Conservation (phyloP, 2,888 invertebrate genomes). For the Cistogaster globosa region DNA sequence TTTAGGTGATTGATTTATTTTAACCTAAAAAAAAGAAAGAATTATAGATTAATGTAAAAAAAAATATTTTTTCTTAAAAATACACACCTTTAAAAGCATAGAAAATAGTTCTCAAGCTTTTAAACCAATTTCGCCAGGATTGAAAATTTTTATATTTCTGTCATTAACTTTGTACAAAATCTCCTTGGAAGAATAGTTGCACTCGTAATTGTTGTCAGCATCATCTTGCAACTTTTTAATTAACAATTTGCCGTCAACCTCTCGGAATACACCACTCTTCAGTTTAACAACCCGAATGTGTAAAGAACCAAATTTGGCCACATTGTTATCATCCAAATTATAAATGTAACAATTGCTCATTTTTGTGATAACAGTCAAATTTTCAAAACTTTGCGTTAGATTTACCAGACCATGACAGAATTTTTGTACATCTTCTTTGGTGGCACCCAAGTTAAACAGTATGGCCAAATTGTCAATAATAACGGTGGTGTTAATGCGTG, state of each 20-base stretch:
- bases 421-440: slow-evolving; percentile 77
- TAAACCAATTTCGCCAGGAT: slow-evolving; percentile 85
- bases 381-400: slow-evolving; percentile 77
- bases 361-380: slow-evolving; percentile 85
- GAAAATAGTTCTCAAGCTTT: slow-evolving; percentile 70
- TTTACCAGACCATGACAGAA: slow-evolving; percentile 78
- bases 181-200: slow-evolving; percentile 78
- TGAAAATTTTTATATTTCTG: slow-evolving; percentile 89
- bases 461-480: slow-evolving; percentile 90
- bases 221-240: slow-evolving; percentile 74
- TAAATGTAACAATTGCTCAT: slow-evolving; percentile 85
- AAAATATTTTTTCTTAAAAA: not conserved
- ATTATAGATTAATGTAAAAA: not conserved
- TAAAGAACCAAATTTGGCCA: slow-evolving; percentile 87
- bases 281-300: slow-evolving; percentile 86
- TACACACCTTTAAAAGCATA: not conserved
- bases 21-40: not conserved
- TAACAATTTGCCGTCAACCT: slow-evolving; percentile 88
- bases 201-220: slow-evolving; percentile 73
- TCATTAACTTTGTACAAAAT: slow-evolving; percentile 88
- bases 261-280: slow-evolving; percentile 88
- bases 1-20: slow-evolving; percentile 8
- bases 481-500: slow-evolving; percentile 84
- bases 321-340: slow-evolving; percentile 85
- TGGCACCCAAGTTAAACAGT: slow-evolving; percentile 86